Evolutionary conservation across 2,113 vertebrate genomes (phyloP), one percentile per base, ranked within the genome.

Genomic region (Alosa alosa): DNA sequence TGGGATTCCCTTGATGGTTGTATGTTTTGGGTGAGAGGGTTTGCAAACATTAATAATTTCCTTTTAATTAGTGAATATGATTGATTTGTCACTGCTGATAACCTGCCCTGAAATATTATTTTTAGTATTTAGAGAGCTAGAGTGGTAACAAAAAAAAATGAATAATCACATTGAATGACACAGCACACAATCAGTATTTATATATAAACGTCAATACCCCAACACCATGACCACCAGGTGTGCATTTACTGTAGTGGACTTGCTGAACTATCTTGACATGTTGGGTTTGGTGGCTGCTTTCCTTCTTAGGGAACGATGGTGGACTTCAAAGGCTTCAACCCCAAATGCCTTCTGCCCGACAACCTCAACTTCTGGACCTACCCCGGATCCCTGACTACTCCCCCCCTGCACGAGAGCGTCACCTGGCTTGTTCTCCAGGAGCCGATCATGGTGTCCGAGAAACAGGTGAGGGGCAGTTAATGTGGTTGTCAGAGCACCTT

Each of bases 361-460:
- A 96, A 90, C 91, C 93, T 97, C 83, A 96, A 96, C 90, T 99
- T 96, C 87, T 99, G 98, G 98, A 99, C 97, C 0, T 99, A 99
- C 89, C 96, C 94, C 0, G 98, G 98, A 31, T 99, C 98, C 11
- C 90, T 99, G 92, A 99, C 98, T 47, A 99, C 98, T 0, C 98
- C 98, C 1, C 98, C 98, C 0, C 95, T 99, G 31, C 93, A 95
- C 0, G 98, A 99, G 92, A 99, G 97, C 0, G 98, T 99, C 78
- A 98, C 91, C 4, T 99, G 98, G 98, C 95, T 99, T 11, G 92
- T 99, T 81, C 94, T 99, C 82, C 97, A 96, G 86, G 96, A 99
- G 46, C 95, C 97, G 6, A 97, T 99, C 87, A 86, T 47, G 0
- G 94, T 99, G 87, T 98, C 98, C 13, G 97, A 98, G 89, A 98